Percentiles rank a stretch among this genome's conserved stretches.
Conservation (phyloP, 2,888 invertebrate genomes). For the Smittia sp. region DNA sequence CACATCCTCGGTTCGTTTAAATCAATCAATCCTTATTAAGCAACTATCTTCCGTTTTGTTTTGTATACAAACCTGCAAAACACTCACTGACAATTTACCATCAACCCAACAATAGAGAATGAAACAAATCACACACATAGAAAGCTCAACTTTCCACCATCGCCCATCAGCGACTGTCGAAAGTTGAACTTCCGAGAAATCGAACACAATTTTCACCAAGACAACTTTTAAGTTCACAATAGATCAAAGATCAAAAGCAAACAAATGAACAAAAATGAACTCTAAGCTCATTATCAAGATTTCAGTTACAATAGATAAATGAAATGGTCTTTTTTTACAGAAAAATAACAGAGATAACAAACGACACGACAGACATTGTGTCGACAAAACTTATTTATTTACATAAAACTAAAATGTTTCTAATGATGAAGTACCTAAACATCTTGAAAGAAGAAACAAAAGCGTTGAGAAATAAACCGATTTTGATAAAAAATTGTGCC, state of each 20-base stretch:
- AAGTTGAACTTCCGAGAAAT: neutral
- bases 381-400: slow-evolving; percentile 32
- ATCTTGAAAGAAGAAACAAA: slow-evolving; percentile 13
- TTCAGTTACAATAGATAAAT: slow-evolving; percentile 40
- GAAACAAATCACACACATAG: neutral
- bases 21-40: neutral
- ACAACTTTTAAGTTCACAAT: slow-evolving; percentile 36
- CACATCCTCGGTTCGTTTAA: slow-evolving; percentile 31
- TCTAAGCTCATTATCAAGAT: slow-evolving; percentile 13
- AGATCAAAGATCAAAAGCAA: slow-evolving; percentile 23
- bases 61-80: slow-evolving; percentile 20
- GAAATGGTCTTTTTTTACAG: slow-evolving; percentile 41
- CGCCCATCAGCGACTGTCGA: neutral
- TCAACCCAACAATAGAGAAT: neutral
- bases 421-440: slow-evolving; percentile 15
- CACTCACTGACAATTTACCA: neutral
- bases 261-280: neutral
- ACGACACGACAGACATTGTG: slow-evolving; percentile 1
- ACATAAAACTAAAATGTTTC: slow-evolving; percentile 6
- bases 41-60: slow-evolving; percentile 4
- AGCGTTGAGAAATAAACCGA: slow-evolving; percentile 15
- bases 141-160: neutral
- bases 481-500: slow-evolving; percentile 31
- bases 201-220: slow-evolving; percentile 33
- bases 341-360: slow-evolving; percentile 13